Conservation (phyloP, 92 coral and sea anemone genomes). For the Epizoanthus rinbou region DNA sequence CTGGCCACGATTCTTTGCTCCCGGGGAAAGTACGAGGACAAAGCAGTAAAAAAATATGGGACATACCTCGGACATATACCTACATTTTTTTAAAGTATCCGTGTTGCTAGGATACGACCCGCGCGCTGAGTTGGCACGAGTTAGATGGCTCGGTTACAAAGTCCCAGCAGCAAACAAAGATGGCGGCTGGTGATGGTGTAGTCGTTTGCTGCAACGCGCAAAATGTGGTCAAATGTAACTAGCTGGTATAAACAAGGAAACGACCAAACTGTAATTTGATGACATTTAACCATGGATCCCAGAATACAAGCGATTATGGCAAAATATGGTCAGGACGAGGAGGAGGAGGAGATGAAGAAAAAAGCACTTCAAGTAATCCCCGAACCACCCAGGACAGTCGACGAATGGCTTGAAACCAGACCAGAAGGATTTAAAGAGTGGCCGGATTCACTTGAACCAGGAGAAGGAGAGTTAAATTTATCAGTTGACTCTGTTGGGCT, state of each 20-base stretch:
- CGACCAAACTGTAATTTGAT: not conserved
- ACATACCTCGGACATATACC: no score
- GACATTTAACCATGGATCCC: slow-evolving; percentile 64
- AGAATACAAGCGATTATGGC: slow-evolving; percentile 82
- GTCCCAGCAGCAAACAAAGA: not conserved
- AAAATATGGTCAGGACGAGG: slow-evolving; percentile 62
- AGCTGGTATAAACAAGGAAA: not conserved
- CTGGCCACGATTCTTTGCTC: no score
- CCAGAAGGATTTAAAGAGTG: slow-evolving; percentile 61
- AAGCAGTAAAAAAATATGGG: no score
- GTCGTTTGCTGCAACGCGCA: not conserved
- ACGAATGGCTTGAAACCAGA: slow-evolving; percentile 72
- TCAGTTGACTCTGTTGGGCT: slow-evolving; percentile 82
- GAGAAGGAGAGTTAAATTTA: slow-evolving; percentile 56
- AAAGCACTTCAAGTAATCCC: slow-evolving; percentile 45
- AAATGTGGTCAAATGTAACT: not conserved
- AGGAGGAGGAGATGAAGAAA: slow-evolving; percentile 50
- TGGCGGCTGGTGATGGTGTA: not conserved
- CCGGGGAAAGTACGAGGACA: no score
- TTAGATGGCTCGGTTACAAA: slow-evolving; percentile 35
- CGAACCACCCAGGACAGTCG: slow-evolving; percentile 70
- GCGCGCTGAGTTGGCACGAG: not conserved
- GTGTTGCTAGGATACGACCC: slow-evolving; percentile 25
- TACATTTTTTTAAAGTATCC: no score
- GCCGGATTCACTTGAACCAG: slow-evolving; percentile 72